phyloP scores from a whole-genome alignment of 2,797 vertebrate species.

The Meriones psammophilus region DNA sequence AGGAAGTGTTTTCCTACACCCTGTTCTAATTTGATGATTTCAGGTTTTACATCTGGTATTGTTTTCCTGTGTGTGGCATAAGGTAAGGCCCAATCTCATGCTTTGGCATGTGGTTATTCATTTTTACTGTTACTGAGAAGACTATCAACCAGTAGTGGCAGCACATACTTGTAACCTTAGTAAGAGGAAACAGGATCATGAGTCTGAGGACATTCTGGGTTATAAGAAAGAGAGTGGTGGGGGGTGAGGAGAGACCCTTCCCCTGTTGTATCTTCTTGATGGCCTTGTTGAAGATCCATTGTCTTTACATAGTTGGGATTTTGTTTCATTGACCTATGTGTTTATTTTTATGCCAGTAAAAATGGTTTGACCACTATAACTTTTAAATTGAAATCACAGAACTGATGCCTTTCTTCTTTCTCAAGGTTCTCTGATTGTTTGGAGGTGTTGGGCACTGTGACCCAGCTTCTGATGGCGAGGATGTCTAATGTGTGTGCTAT shows the following conservation, averaged over 20 bases:
- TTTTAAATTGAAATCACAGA: constrained; percentile 9
- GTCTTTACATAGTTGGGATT: background rate
- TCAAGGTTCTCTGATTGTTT: background rate
- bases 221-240: background rate
- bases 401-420: background rate
- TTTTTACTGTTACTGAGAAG: background rate
- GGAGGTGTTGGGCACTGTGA: background rate
- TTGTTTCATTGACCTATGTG: background rate
- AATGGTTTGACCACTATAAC: background rate
- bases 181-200: background rate
- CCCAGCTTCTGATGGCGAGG: background rate
- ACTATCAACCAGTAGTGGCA: background rate
- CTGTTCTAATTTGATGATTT: background rate
- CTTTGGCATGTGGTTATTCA: background rate
- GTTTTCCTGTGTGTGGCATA: background rate
- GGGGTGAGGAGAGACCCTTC: background rate
- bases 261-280: background rate
- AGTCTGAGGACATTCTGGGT: background rate
- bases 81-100: background rate
- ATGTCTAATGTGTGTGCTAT: background rate
- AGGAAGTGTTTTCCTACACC: background rate
- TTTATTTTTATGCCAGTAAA: background rate
- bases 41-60: background rate
- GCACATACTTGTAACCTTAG: background rate
- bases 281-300: background rate